phyloP scores from a whole-genome alignment of 2,888 invertebrate species.

The Pelosia muscerda region DNA sequence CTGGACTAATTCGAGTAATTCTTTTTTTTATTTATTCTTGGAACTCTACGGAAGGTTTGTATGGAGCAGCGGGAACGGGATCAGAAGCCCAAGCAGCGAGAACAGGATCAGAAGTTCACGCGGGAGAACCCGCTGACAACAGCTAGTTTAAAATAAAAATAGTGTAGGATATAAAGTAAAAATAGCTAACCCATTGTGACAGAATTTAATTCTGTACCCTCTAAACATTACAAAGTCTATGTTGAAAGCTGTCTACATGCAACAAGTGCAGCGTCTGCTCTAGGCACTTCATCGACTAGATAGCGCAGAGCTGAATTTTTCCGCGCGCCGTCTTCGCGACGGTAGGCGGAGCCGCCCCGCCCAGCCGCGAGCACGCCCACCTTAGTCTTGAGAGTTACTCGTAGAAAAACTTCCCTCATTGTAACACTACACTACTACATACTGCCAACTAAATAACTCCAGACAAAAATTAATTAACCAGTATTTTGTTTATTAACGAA shows the following conservation, averaged over 20 bases:
- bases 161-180: no score
- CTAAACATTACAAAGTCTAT: background rate
- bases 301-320: slow-evolving; percentile 63
- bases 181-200: background rate
- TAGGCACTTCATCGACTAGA: slow-evolving; percentile 44
- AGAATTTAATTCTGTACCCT: background rate
- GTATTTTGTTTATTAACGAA: slow-evolving; percentile 48
- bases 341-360: slow-evolving; percentile 77
- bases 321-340: slow-evolving; percentile 74
- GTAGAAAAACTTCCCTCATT: slow-evolving; percentile 36
- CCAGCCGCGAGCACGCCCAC: slow-evolving; percentile 76
- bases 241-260: slow-evolving; percentile 36
- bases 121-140: no score
- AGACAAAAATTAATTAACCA: slow-evolving; percentile 32
- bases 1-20: no score
- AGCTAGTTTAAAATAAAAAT: no score
- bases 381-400: slow-evolving; percentile 58
- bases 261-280: slow-evolving; percentile 66
- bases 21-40: no score
- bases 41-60: no score
- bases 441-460: slow-evolving; percentile 29
- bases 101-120: no score
- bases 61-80: no score
- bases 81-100: no score
- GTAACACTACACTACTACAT: slow-evolving; percentile 30